These are phyloP conservation scores for Catagonus wagneri DNA, from an alignment of 2,113 vertebrate genomes.

Conservation along the genomic window DNA sequence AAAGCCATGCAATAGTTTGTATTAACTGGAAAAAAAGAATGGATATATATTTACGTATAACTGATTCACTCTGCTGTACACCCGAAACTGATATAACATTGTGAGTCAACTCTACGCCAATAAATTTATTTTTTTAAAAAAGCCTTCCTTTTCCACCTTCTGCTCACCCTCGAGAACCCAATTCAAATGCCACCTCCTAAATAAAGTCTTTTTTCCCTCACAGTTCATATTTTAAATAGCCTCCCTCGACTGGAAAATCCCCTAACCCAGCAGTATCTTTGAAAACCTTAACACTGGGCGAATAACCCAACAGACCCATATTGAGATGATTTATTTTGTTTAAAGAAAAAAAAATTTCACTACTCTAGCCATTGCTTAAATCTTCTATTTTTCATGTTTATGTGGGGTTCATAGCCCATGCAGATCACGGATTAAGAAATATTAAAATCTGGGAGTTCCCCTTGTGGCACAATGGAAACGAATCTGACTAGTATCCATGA, in stretches of 20 bases:
- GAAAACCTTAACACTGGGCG: not conserved
- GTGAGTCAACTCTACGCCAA: no score
- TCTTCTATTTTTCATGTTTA: not conserved
- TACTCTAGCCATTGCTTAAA: not conserved
- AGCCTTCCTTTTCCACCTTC: not conserved
- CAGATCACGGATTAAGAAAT: conserved; percentile 15
- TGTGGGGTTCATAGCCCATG: not conserved
- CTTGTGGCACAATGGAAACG: no score
- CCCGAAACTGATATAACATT: no score
- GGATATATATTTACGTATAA: no score
- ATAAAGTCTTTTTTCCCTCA: not conserved
- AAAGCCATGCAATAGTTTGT: no score
- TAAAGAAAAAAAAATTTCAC: not conserved
- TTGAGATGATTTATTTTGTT: not conserved
- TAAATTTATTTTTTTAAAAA: not conserved
- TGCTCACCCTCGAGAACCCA: not conserved
- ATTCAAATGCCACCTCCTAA: not conserved
- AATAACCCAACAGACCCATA: not conserved
- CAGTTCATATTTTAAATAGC: not conserved
- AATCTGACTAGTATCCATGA: no score
- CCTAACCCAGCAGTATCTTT: not conserved
- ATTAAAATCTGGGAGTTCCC: no score
- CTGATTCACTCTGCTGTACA: no score
- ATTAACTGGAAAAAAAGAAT: no score
- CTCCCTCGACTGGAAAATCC: not conserved